These are phyloP conservation scores for Clavelina lepadiformis DNA, from an alignment of 23 tunicate species.

Conservation along the genomic window DNA sequence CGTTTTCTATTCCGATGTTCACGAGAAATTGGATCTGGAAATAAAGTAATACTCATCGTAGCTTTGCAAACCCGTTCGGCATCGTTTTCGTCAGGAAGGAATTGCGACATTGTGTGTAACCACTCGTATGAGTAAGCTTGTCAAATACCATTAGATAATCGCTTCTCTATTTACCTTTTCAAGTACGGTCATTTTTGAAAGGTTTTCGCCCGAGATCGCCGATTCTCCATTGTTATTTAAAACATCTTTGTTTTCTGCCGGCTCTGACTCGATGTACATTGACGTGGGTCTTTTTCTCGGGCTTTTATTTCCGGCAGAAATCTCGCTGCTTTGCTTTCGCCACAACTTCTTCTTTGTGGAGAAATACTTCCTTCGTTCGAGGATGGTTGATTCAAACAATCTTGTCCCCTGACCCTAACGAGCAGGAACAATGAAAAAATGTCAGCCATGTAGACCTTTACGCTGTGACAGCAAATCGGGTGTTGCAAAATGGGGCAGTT, in stretches of 20 bases:
- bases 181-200: conserved; percentile 42
- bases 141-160: too few species aligned
- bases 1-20: conserved; percentile 44
- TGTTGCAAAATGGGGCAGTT: too few species aligned
- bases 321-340: conserved; percentile 39
- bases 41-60: neutral
- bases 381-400: conserved; percentile 35
- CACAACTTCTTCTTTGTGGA: conserved; percentile 19
- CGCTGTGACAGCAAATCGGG: too few species aligned
- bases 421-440: neutral
- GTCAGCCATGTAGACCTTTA: too few species aligned
- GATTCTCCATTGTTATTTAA: neutral
- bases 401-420: conserved; percentile 21
- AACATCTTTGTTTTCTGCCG: neutral
- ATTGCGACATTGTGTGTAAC: too few species aligned
- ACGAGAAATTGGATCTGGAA: conserved; percentile 58
- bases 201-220: conserved; percentile 5
- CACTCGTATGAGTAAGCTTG: too few species aligned
- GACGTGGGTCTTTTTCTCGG: conserved; percentile 29
- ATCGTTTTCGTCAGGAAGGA: too few species aligned
- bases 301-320: neutral
- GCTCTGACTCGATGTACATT: conserved; percentile 24
- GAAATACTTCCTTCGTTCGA: conserved; percentile 17
- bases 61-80: too few species aligned
- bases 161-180: conserved; percentile 78